These are phyloP conservation scores for Pissodes strobi DNA, from an alignment of 1,140 invertebrate species.

Conservation along the genomic window DNA sequence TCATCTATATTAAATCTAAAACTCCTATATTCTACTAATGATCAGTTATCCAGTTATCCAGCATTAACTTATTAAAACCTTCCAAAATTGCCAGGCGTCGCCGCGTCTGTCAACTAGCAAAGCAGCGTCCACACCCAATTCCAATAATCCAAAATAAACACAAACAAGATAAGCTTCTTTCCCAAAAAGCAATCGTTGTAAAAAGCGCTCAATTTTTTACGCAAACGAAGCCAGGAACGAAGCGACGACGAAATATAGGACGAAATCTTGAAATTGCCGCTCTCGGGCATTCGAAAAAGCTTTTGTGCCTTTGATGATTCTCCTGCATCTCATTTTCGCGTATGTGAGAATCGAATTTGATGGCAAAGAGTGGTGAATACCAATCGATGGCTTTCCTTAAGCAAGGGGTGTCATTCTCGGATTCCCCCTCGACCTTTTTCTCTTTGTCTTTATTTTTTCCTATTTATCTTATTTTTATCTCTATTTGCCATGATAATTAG, in stretches of 20 bases:
- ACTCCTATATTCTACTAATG: too few species aligned
- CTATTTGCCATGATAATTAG: too few species aligned
- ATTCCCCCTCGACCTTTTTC: too few species aligned
- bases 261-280: conserved; percentile 45
- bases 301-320: conserved; percentile 57
- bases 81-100: too few species aligned
- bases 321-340: conserved; percentile 57
- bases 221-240: conserved; percentile 18
- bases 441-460: too few species aligned
- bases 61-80: too few species aligned
- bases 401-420: too few species aligned
- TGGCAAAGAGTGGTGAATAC: conserved; percentile 55
- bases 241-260: conserved; percentile 26
- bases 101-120: too few species aligned
- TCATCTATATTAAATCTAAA: too few species aligned
- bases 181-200: conserved; percentile 29
- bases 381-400: conserved; percentile 45
- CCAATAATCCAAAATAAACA: conserved; percentile 30
- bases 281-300: conserved; percentile 42
- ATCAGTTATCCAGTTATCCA: too few species aligned
- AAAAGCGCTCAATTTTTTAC: conserved; percentile 33
- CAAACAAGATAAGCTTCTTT: conserved; percentile 30
- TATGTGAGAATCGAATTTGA: conserved; percentile 56
- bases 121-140: too few species aligned
- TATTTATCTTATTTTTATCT: too few species aligned